Conservation (phyloP, 1,140 invertebrate species). For the Megalopta genalis region DNA sequence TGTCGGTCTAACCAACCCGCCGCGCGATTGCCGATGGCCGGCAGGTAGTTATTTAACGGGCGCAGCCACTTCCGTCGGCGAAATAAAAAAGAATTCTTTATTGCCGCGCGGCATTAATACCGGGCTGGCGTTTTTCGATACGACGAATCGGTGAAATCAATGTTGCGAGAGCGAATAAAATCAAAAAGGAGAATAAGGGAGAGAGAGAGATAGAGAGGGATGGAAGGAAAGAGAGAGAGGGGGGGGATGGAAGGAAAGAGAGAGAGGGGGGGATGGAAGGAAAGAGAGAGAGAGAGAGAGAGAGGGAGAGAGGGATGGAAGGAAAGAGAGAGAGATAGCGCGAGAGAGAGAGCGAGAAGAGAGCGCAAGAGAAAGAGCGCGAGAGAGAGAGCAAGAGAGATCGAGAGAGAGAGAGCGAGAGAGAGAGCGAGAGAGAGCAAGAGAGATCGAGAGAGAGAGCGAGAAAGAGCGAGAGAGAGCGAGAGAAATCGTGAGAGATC, state of each 20-base stretch:
- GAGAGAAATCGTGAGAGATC: too few relatives aligned
- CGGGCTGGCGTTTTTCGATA: background rate
- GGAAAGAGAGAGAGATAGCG: too few relatives aligned
- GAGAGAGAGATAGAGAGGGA: background rate
- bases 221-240: background rate
- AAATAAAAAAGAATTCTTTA: background rate
- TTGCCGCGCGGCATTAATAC: constrained; percentile 12
- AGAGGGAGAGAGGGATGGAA: background rate
- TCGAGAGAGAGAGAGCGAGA: too few relatives aligned
- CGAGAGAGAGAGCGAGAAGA: too few relatives aligned
- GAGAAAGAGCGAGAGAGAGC: too few relatives aligned
- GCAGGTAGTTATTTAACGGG: constrained; percentile 24
- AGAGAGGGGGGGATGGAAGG: too few relatives aligned
- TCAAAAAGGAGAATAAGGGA: too few relatives aligned
- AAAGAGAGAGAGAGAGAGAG: background rate
- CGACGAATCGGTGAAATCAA: constrained; percentile 32
- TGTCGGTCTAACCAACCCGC: constrained; percentile 10
- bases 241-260: too few relatives aligned
- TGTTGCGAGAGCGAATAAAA: constrained; percentile 14
- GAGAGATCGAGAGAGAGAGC: too few relatives aligned
- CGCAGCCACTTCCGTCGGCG: background rate
- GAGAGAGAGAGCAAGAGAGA: background rate
- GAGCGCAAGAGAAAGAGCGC: too few relatives aligned
- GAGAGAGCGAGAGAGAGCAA: background rate
- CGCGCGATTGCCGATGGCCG: constrained; percentile 16